A percentile compares a stretch with the other conserved stretches of the same genome.
Evolutionary conservation across 2,797 vertebrate genomes (phyloP).

Genomic region (Lophotriccus pileatus): DNA sequence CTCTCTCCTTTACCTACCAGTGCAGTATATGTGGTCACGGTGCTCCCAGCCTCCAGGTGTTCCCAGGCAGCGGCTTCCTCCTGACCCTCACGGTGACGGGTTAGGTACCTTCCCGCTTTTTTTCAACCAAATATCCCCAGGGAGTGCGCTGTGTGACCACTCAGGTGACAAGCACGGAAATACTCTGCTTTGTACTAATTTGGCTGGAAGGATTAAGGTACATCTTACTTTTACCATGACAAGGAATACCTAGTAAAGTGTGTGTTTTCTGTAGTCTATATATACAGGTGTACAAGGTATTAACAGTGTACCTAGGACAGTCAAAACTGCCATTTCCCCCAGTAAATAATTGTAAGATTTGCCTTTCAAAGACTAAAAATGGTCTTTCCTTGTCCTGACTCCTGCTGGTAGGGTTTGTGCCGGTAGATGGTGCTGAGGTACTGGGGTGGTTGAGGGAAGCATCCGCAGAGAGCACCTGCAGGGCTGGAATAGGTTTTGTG

Average conservation of each 20-base stretch:
- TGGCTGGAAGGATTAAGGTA: background rate
- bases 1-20: background rate
- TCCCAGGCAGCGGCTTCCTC: background rate
- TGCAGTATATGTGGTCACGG: fast-evolving
- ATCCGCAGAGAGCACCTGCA: background rate
- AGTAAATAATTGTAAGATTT: background rate
- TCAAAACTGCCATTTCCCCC: background rate
- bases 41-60: background rate
- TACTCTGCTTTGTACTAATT: background rate
- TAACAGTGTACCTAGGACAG: background rate
- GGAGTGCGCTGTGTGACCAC: background rate
- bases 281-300: background rate
- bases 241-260: background rate
- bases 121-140: background rate
- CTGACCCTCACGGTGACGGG: fast-evolving
- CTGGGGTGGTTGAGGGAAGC: background rate
- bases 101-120: background rate
- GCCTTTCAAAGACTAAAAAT: background rate
- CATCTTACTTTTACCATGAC: background rate
- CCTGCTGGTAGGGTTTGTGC: background rate
- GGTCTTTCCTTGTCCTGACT: background rate
- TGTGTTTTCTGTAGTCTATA: background rate
- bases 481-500: background rate
- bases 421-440: background rate
- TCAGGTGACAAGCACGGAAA: background rate